phyloP scores from a whole-genome alignment of 30 jellyfish, hydroid and myxozoan genomes.

The Sanderia malayensis region DNA sequence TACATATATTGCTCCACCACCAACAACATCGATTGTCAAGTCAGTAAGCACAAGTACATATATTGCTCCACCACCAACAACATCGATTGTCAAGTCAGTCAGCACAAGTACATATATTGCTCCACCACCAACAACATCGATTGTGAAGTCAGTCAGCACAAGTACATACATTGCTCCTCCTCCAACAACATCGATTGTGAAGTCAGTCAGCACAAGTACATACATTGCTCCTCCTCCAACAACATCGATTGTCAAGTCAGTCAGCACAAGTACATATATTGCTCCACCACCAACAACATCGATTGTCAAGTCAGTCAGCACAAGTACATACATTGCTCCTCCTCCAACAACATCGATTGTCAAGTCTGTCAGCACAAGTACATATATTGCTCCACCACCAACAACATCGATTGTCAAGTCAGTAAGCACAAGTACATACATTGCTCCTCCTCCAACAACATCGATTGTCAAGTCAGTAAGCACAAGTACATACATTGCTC shows the following conservation, averaged over 20 bases:
- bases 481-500: background rate
- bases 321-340: background rate
- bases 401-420: background rate
- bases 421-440: background rate
- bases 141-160: background rate
- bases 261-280: background rate
- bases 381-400: background rate
- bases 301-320: background rate
- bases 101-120: background rate
- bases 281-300: slow-evolving; percentile 3
- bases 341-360: background rate
- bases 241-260: background rate
- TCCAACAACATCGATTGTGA: background rate
- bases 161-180: background rate
- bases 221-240: slow-evolving; percentile 25
- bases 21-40: background rate
- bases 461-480: no score
- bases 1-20: slow-evolving; percentile 9
- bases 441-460: background rate
- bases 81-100: background rate
- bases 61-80: background rate
- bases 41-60: background rate
- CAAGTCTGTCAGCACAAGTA: background rate
- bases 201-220: background rate
- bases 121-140: background rate